Evolutionary conservation across 2,113 vertebrate genomes (phyloP), one percentile per base, ranked within the genome.

Genomic region (Zootoca vivipara): DNA sequence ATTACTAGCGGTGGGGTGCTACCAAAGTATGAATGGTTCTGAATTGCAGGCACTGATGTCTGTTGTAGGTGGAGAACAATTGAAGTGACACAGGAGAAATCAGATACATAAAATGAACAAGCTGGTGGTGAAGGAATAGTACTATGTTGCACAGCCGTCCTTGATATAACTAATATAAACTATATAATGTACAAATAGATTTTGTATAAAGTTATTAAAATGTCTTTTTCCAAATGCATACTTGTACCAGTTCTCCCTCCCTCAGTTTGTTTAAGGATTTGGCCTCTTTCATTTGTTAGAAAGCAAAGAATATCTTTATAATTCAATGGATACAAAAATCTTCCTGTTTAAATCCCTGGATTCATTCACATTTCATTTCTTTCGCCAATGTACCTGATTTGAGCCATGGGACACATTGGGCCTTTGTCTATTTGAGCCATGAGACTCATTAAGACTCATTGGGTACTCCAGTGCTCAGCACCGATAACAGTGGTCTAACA

Each of bases 211-310:
- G 20, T 82, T 33, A 38, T 82, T 64, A 52, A 69, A 83, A 72
- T 33, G 52, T 20, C 28, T 72, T 52, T 52, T 62, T n/a, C 46
- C 40, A 72, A 72, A 52, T 13, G 33, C 28, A 33, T 16, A 69
- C 15, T 40, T 26, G 90, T 92, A 91, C 92, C 89, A 88, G 77
- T 90, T 91, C 82, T 85, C 75, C 46, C 9, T 40, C 13, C 46
- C 81, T 89, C 85, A 65, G 69, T 85, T 89, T 85, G 88, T 89
- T 91, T 86, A 82, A 91, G 83, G 78, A 82, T 85, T 74, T 92
- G 83, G 78, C 40, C 78, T 87, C 87, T 89, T 93, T 92, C 91
- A 91, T 93, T 88, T 89, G 78, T 91, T 38, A 2, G 80, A 15
- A 86, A 86, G 15, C 64, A 56, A 87, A 87, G 85, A 65, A 77